Evolutionary conservation across 2,888 invertebrate species (phyloP), one percentile per base, ranked within the genome.

Genomic region (Spodoptera picta): DNA sequence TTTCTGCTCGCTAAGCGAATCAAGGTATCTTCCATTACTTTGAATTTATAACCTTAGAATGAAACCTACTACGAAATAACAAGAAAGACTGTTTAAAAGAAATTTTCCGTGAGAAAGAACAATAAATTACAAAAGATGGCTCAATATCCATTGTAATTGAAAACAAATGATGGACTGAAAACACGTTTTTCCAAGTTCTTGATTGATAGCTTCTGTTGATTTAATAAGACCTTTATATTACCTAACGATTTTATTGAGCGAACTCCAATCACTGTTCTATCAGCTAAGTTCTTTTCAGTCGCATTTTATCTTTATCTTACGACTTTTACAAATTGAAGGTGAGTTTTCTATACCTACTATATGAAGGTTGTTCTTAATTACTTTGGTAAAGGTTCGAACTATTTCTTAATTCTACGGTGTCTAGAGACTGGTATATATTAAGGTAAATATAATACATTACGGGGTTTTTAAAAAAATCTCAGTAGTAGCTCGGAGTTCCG

Each of bases 181-280:
- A 50, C 50, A 53, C 57, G 55, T 60, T 59, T 24, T 47, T 36
- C 45, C 41, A 61, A 62, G 59, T 67, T 73, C 51, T 48, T 70
- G 65, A 76, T 68, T 36, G 59, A 74, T 65, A 47, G 31, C 12
- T 14, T 43, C 27, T 45, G 51, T 74, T 74, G 54, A 77, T 60
- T 73, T 48, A 63, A 51, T 24, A 47, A 41, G 45, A 50, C 51
- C 57, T 71, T 68, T 73, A 58, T 68, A 55, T 43, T 65, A 36
- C 5, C 54, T 4, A 9, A 43, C n/a, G 12, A 43, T 43, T 62
- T 70, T 53, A 54, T 56, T 65, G 46, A 58, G 43, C 59, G 56
- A 57, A 58, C 46, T 52, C 1, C 56, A 27, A 42, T 53, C 42
- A 36, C 36, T 9, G 57, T 45, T 67, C 49, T 50, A 57, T 73